Evolutionary conservation across 2,797 vertebrate species (phyloP), one percentile per base, ranked within the genome.

Genomic region (Halcyon smyrnensis): DNA sequence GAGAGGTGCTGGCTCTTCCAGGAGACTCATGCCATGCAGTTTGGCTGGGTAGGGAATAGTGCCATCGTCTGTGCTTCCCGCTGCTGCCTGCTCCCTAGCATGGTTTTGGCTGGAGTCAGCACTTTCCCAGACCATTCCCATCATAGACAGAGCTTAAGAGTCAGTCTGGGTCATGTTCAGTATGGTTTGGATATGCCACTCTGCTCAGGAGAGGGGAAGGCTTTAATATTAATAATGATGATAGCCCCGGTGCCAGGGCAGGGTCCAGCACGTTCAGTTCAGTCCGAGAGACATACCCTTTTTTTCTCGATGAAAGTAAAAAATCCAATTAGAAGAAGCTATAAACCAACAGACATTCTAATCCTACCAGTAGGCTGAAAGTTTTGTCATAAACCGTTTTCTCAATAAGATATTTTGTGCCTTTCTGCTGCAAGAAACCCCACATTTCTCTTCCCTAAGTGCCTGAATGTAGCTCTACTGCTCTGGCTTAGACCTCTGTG

Each of bases 231-330:
- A 17, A 16, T 11, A n/a, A 11, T 12, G 28, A 8, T 12, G 45
- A 34, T 32, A 32, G 36, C 34, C 65, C 39, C 34, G 36, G 25
- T 19, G 45, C 39, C 39, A 7, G 45, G n/a, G 74, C 30, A 30
- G 8, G 16, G 32, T 45, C 53, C 39, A 16, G 51, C 28, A 3
- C 8, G 24, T 24, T 53, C 59, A 3, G 6, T 15, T 50, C 13
- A 15, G 12, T 11, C 2, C 0, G 39, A 63, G 24, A 54, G 8
- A 63, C 2, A 0, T 9, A 13, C 21, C 36, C 19, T 32, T 27
- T 64, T 43, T 57, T 41, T 50, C 53, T 20, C 43, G 59, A 25
- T 13, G 19, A 48, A 48, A 65, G 63, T 28, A 59, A 69, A 74
- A 45, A 57, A 39, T 32, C n/a, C 28, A 41, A 3, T 39, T 39